Conservation (phyloP, 2,888 invertebrate species). For the Drosophila emarginata region DNA sequence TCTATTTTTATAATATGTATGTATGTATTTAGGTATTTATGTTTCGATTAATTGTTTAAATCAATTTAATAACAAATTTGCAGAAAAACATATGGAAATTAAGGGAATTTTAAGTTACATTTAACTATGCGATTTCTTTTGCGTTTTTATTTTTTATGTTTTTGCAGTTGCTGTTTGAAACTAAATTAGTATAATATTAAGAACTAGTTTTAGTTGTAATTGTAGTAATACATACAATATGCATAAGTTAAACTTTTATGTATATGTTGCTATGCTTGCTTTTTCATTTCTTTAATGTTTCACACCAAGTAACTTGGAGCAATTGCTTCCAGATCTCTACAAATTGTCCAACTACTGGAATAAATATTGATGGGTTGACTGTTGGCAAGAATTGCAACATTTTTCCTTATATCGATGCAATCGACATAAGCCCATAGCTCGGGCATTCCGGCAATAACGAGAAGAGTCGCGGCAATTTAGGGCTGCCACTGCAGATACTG, state of each 20-base stretch:
- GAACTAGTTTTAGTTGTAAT: slow-evolving; percentile 19
- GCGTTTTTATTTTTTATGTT: slow-evolving; percentile 33
- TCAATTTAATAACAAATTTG: background rate
- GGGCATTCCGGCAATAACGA: slow-evolving; percentile 93
- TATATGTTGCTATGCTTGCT: slow-evolving; percentile 35
- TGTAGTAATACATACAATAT: slow-evolving; percentile 30
- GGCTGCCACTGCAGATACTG: slow-evolving; percentile 38
- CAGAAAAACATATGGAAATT: background rate
- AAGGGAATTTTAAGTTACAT: slow-evolving; percentile 37
- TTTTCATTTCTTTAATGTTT: background rate
- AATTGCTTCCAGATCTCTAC: slow-evolving; percentile 58
- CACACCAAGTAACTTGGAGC: slow-evolving; percentile 42
- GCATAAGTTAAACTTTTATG: slow-evolving; percentile 41
- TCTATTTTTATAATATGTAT: background rate
- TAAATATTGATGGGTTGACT: slow-evolving; percentile 45
- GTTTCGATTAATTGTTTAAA: background rate
- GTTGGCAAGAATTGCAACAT: slow-evolving; percentile 92
- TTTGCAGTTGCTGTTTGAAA: slow-evolving; percentile 11
- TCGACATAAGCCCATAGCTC: slow-evolving; percentile 93
- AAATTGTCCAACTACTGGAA: slow-evolving; percentile 44
- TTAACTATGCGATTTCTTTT: slow-evolving; percentile 39
- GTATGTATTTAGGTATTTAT: slow-evolving; percentile 1
- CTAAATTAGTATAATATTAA: slow-evolving; percentile 16
- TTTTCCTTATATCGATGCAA: slow-evolving; percentile 91
- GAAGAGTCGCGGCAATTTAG: slow-evolving; percentile 89